Percentiles rank a stretch among this genome's conserved stretches.
Evolutionary conservation across 2,888 invertebrate species (phyloP).

Genomic region (Andrena flavipes): DNA sequence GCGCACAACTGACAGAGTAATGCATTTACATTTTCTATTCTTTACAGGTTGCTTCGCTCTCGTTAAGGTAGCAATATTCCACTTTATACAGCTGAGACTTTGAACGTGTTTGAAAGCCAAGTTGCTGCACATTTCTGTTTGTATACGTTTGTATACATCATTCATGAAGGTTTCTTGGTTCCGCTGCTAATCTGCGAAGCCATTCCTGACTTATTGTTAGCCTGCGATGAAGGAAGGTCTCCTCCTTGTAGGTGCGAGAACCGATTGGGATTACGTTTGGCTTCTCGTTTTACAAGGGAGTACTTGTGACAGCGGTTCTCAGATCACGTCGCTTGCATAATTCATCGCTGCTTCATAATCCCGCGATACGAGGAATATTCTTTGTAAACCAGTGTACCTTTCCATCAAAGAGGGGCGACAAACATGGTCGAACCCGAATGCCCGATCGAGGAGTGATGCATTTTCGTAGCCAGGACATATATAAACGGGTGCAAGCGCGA

Average conservation of each 20-base stretch:
- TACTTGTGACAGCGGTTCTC: conserved; percentile 52
- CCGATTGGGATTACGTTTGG: conserved; percentile 66
- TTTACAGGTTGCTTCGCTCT: too few species aligned
- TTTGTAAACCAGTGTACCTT: not conserved
- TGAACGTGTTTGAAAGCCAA: not conserved
- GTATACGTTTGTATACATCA: conserved; percentile 14
- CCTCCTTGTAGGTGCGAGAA: conserved; percentile 52
- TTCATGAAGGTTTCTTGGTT: conserved; percentile 42
- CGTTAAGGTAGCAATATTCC: too few species aligned
- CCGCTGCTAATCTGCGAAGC: conserved; percentile 55
- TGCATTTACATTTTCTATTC: too few species aligned
- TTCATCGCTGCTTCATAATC: conserved; percentile 37
- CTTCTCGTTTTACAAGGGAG: conserved; percentile 61
- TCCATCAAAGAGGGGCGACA: too few species aligned
- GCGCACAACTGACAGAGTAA: too few species aligned
- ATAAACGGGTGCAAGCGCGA: conserved; percentile 1
- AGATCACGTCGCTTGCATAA: conserved; percentile 38
- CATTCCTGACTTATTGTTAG: conserved; percentile 54
- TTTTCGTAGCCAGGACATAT: not conserved
- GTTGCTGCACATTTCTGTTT: conserved; percentile 35
- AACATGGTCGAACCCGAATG: conserved; percentile 15
- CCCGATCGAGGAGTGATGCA: not conserved
- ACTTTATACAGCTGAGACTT: too few species aligned
- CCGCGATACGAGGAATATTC: not conserved
- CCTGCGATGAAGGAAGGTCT: conserved; percentile 50